These are phyloP conservation scores for Drosophila sproati DNA, from an alignment of 1,140 invertebrate species.

Conservation along the genomic window DNA sequence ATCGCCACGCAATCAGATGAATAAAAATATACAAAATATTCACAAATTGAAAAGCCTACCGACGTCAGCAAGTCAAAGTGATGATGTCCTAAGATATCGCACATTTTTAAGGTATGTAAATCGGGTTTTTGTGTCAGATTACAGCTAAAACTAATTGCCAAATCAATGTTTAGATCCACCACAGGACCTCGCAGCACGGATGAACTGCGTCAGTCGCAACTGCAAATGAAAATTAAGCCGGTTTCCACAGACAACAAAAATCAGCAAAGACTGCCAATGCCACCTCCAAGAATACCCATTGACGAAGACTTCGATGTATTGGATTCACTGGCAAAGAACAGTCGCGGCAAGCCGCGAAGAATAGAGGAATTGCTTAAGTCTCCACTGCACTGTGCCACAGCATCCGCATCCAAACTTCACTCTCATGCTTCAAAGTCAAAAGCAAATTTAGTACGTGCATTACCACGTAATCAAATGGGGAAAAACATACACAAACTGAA, in stretches of 20 bases:
- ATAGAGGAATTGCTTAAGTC: constrained; percentile 22
- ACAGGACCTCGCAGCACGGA: background rate
- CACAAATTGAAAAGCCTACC: background rate
- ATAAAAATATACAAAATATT: background rate
- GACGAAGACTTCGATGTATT: background rate
- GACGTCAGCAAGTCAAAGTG: background rate
- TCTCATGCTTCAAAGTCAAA: background rate
- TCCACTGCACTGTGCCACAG: constrained; percentile 2
- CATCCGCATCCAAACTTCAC: background rate
- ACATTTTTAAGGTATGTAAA: too few relatives aligned
- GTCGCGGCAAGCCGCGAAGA: background rate
- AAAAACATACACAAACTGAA: background rate
- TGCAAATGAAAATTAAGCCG: background rate
- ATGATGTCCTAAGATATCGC: background rate
- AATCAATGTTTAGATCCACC: background rate
- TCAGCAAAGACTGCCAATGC: background rate
- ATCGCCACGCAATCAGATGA: background rate
- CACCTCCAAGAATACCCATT: background rate
- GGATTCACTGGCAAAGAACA: background rate
- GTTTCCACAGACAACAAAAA: background rate
- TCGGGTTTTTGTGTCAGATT: too few relatives aligned
- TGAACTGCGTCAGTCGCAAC: constrained; percentile 2
- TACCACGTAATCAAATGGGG: background rate
- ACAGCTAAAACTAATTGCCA: too few relatives aligned
- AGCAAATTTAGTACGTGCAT: background rate